Base-by-base conservation (phyloP, 2,797 vertebrate genomes). In the Hydrolagus colliei region DNA sequence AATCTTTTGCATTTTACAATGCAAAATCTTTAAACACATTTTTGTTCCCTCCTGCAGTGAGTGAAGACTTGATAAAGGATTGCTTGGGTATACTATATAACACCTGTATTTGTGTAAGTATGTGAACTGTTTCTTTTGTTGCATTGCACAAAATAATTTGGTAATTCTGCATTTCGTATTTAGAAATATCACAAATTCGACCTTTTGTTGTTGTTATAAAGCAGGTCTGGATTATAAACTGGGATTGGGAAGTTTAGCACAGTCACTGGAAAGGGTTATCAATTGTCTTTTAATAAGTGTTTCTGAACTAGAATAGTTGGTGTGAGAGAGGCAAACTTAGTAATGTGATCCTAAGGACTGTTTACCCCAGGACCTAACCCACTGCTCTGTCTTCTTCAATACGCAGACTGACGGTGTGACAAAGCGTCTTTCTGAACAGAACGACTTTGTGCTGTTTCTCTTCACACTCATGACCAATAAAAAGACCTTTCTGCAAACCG, bases 401-500 rank as follows among this genome's bases (percentile, higher is more conserved):
- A 88, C 88, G 86, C 92, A 95, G 98, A 98, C 95, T 0, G 98
- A 99, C 89, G 96, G 97, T 1, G 96, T 99, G 89, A 98, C 97
- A 0, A 97, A 96, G 91, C 96, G 95, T 88, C 89, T 99, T 89
- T 97, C 98, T 10, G 95, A 96, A 13, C 95, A 97, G 90, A 97
- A 98, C 2, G 97, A 99, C 91, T 99, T 99, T 88, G 97, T 99
- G 88, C 93, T 97, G 88, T 99, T 98, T 90, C 94, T 99, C 86
- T 99, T 99, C 91, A 98, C 97, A 76, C 90, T 99, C 87, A 99
- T 99, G 97, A 98, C 97, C 75, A 99, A 98, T 92, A 99, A 99
- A 91, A 99, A 97, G 92, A 98, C 97, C 86, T 99, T 99, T 90
- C 93, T 99, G 10, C 98, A 99, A 92, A 98, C 98, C 27, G 97